Conservation (phyloP, 2,797 vertebrate genomes). For the Pipistrellus nathusii region DNA sequence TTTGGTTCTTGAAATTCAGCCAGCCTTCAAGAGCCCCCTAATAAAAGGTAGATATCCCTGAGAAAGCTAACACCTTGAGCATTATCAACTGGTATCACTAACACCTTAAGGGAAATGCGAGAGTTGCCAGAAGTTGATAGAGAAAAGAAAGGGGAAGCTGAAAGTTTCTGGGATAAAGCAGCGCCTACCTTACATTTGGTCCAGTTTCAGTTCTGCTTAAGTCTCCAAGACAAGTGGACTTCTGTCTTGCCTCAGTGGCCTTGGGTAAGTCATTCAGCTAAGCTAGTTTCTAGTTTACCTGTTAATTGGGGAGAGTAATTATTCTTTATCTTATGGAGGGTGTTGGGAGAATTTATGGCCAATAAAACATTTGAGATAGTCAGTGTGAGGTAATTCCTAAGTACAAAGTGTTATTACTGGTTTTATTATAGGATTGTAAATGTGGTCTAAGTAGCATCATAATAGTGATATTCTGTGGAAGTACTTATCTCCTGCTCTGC, state of each 20-base stretch:
- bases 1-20: conserved; percentile 67
- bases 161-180: background rate
- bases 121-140: conserved; percentile 27
- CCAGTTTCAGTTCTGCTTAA: background rate
- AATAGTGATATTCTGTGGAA: conserved; percentile 50
- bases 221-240: conserved; percentile 52
- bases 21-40: conserved; percentile 66
- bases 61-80: conserved; percentile 78
- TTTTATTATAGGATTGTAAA: conserved; percentile 78
- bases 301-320: conserved; percentile 64
- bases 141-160: conserved; percentile 48
- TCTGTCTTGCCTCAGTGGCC: conserved; percentile 69
- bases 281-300: conserved; percentile 58
- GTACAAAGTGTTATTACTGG: conserved; percentile 80
- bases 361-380: conserved; percentile 74
- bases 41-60: conserved; percentile 76
- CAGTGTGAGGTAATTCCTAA: conserved; percentile 70
- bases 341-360: conserved; percentile 80
- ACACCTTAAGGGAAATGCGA: conserved; percentile 68
- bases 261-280: conserved; percentile 70
- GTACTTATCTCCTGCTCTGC: conserved; percentile 63
- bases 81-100: conserved; percentile 74
- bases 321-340: conserved; percentile 76
- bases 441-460: conserved; percentile 43
- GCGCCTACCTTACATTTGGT: background rate